Base-by-base conservation (phyloP, 2,888 invertebrate genomes). In the Rutpela maculata region DNA sequence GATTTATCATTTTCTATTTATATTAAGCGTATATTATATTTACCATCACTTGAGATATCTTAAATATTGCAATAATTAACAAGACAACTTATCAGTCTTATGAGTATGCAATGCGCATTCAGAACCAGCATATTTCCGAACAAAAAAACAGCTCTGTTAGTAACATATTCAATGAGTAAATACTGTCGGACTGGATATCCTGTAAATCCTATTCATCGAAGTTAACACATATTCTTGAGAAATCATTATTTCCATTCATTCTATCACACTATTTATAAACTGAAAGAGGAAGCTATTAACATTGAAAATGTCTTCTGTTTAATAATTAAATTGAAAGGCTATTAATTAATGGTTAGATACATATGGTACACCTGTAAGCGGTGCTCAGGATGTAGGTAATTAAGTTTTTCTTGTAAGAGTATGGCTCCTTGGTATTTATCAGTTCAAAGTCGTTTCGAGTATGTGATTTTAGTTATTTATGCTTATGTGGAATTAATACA, bases 341-440 rank as follows among this genome's bases (percentile, higher is more conserved):
- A 38, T 65, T 38, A 65, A 65, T 65, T 65, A 65, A 65, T 43
- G 43, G 43, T 10, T n/a, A 65, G 63, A 65, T 65, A 38, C 38
- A 65, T 18, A 38, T 35, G 63, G 63, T 65, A 38, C 60, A 60
- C 60, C 60, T 60, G 60, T 60, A 60, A 59, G 19, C 60, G 12
- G 6, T 15, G 26, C 60, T 19, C 19, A 60, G 60, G 60, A 60
- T 60, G 60, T 15, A 15, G 60, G 10, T 17, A 65, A 65, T 65
- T 65, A 65, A 31, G 38, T 19, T 35, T 65, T 65, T 38, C 38
- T 59, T 38, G 7, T 12, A 38, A 17, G 3, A 18, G 17, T 38
- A 65, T 22, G 43, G 43, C 43, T 43, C 43, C 11, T 43, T 15
- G 43, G 7, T 65, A 31, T 65, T 38, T 35, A 60, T 12, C 12